A percentile compares a stretch with the other conserved stretches of the same genome.
Evolutionary conservation across 2,888 invertebrate genomes (phyloP).

Genomic region (Mimas tiliae): DNA sequence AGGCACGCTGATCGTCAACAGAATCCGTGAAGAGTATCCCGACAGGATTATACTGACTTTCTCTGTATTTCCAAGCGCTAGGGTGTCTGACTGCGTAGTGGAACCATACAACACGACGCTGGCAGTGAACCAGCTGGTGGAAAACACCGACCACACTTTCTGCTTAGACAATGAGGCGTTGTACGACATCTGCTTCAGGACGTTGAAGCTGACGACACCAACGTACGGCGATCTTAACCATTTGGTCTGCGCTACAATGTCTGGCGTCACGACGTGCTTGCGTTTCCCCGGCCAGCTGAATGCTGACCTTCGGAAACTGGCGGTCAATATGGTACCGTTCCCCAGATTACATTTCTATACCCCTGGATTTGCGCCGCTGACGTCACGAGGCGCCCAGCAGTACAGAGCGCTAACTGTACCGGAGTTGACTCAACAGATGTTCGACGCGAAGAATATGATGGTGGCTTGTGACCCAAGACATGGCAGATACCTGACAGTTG

Average conservation of each 20-base stretch:
- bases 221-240: constrained; percentile 93
- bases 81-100: constrained; percentile 88
- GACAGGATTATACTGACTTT: constrained; percentile 94
- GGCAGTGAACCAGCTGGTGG: constrained; percentile 93
- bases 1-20: constrained; percentile 90
- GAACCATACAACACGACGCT: constrained; percentile 93
- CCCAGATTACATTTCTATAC: constrained; percentile 85
- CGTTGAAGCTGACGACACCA: constrained; percentile 89
- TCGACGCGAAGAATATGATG: constrained; percentile 92
- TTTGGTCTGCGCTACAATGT: constrained; percentile 93
- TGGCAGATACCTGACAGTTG: constrained; percentile 94
- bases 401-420: constrained; percentile 96
- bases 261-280: constrained; percentile 93
- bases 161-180: constrained; percentile 90
- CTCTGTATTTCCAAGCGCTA: constrained; percentile 91
- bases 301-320: constrained; percentile 74
- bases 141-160: constrained; percentile 88
- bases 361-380: constrained; percentile 87
- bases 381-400: constrained; percentile 93
- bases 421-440: constrained; percentile 89
- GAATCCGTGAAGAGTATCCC: constrained; percentile 95
- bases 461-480: constrained; percentile 96
- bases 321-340: constrained; percentile 86
- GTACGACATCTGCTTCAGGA: constrained; percentile 92
- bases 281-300: constrained; percentile 85